A percentile compares a stretch with the other conserved stretches of the same genome.
Conservation (phyloP, 2,888 invertebrate species). For the Phyllotreta cruciferae region DNA sequence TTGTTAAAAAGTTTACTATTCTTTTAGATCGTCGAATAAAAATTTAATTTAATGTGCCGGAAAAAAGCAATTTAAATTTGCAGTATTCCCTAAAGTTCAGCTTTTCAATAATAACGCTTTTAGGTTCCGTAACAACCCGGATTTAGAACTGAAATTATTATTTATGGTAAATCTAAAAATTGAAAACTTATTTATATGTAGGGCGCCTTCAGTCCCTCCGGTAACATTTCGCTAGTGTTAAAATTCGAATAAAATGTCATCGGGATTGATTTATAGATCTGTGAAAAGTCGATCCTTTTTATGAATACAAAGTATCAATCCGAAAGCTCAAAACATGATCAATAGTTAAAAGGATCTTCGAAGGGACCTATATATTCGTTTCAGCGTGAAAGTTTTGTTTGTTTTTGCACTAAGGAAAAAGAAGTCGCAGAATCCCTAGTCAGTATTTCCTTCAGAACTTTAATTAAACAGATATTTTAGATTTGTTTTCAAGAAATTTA, state of each 20-base stretch:
- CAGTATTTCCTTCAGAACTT: not conserved
- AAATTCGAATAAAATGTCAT: constrained; percentile 20
- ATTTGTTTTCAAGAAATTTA: not conserved
- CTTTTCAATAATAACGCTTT: not conserved
- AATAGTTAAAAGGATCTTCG: constrained; percentile 9
- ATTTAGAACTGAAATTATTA: not conserved
- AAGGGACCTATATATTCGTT: constrained; percentile 4
- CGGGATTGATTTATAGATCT: constrained; percentile 15
- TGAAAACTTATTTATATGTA: constrained; percentile 18
- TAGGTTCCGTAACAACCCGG: not conserved
- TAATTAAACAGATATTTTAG: constrained; percentile 1
- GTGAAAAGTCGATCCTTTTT: constrained; percentile 11
- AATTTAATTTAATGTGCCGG: no score
- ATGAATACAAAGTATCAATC: constrained; percentile 18
- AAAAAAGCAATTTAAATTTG: no score
- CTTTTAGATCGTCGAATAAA: no score
- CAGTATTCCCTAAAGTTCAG: not conserved
- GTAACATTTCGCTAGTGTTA: constrained; percentile 16
- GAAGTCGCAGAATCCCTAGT: not conserved
- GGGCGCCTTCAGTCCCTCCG: constrained; percentile 6
- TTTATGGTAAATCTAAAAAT: constrained; percentile 2
- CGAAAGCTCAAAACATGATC: constrained; percentile 15
- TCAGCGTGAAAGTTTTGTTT: constrained; percentile 5
- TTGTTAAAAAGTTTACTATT: no score
- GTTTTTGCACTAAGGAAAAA: constrained; percentile 2